Evolutionary conservation across 92 coral and sea anemone species (phyloP).

Genomic region (Pocillopora meandrina): DNA sequence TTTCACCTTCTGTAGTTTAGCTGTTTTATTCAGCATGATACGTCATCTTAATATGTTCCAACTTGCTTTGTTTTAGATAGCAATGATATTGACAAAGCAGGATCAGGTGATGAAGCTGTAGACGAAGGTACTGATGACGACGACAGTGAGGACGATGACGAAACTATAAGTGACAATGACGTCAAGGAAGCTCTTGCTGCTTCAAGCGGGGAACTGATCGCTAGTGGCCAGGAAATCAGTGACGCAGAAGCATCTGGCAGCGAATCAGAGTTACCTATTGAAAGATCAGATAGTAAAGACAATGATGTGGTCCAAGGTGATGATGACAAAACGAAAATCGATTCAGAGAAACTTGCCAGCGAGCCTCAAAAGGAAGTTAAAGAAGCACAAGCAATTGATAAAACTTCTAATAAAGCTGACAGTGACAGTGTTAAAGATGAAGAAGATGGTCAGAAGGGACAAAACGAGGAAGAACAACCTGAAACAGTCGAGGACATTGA

Average conservation of each 20-base stretch:
- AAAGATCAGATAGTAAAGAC: background rate
- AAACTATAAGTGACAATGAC: constrained; percentile 26
- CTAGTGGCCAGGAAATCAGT: constrained; percentile 26
- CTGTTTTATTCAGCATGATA: too few species aligned
- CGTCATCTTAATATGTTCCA: background rate
- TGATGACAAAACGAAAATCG: background rate
- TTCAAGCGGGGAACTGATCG: constrained; percentile 29
- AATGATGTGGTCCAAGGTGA: background rate
- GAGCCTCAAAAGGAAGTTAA: constrained; percentile 2
- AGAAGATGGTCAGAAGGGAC: background rate
- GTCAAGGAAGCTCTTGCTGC: constrained; percentile 44
- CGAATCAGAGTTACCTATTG: constrained; percentile 8
- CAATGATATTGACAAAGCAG: constrained; percentile 8
- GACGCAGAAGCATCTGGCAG: constrained; percentile 40
- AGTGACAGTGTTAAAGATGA: background rate
- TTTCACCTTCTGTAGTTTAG: background rate
- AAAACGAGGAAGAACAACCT: background rate
- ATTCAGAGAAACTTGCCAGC: background rate
- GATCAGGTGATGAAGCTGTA: constrained; percentile 11
- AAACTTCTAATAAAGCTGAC: background rate
- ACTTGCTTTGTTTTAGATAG: constrained; percentile 1
- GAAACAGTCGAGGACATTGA: background rate
- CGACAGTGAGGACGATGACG: constrained; percentile 21
- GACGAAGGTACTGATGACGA: constrained; percentile 18
- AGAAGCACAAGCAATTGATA: background rate